Percentiles rank a stretch among this genome's conserved stretches.
Evolutionary conservation across 2,797 vertebrate species (phyloP).

Genomic region (Gadopsis marmoratus): DNA sequence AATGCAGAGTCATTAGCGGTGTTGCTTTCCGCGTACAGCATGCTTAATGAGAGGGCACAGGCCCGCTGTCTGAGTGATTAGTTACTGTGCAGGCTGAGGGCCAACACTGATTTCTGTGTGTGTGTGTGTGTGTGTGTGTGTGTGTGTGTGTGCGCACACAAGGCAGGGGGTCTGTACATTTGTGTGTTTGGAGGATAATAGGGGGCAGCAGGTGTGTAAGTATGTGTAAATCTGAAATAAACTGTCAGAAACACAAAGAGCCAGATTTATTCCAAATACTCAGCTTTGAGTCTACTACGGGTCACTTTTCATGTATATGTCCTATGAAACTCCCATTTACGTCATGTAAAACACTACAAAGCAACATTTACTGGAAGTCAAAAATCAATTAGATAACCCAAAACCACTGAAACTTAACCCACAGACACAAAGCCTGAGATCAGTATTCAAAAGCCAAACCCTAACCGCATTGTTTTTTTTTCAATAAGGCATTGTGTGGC

Average conservation of each 20-base stretch:
- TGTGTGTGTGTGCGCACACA: neutral
- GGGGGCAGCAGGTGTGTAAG: neutral
- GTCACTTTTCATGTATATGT: neutral
- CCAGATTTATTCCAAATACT: neutral
- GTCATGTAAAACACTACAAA: neutral
- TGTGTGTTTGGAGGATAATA: constrained; percentile 6
- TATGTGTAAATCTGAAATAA: neutral
- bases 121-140: constrained; percentile 13
- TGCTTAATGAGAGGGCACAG: constrained; percentile 68
- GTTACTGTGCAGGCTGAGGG: constrained; percentile 53
- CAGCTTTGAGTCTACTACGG: neutral
- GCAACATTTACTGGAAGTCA: constrained; percentile 26
- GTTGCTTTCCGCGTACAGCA: constrained; percentile 62
- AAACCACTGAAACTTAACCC: constrained; percentile 15
- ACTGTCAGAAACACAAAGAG: neutral
- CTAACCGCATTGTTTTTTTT: constrained; percentile 36
- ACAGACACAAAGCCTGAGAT: constrained; percentile 15
- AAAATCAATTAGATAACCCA: constrained; percentile 9
- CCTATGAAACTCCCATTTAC: neutral
- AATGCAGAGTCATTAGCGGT: constrained; percentile 67
- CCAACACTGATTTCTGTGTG: constrained; percentile 31
- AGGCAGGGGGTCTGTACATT: constrained; percentile 1
- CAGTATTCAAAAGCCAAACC: constrained; percentile 35
- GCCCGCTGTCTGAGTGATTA: constrained; percentile 67
- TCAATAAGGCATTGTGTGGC: constrained; percentile 44